A percentile compares a stretch with the other conserved stretches of the same genome.
Evolutionary conservation across 2,888 invertebrate species (phyloP).

Genomic region (Lepeophtheirus nordmannii): DNA sequence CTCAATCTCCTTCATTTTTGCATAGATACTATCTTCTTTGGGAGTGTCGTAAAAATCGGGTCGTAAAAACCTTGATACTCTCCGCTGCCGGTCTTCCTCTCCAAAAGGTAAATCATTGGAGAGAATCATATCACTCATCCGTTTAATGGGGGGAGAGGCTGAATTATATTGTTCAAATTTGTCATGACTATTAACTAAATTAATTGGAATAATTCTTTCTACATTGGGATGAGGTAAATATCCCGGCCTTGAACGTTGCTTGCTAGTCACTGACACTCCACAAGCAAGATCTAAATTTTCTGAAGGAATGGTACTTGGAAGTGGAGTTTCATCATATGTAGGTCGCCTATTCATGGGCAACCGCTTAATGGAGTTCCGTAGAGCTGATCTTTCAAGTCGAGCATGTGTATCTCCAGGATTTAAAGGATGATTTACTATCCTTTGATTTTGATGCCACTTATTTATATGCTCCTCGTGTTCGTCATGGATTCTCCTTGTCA

Average conservation of each 20-base stretch:
- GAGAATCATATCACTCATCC: neutral
- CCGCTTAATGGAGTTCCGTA: constrained; percentile 18
- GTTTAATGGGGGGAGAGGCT: neutral
- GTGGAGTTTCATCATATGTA: constrained; percentile 6
- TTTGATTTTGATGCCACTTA: constrained; percentile 9
- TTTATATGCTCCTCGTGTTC: constrained; percentile 22
- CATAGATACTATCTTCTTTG: constrained; percentile 49
- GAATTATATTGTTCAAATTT: neutral
- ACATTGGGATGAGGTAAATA: constrained; percentile 23
- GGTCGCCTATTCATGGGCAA: neutral
- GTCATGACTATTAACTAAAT: constrained; percentile 4
- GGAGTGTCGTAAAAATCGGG: constrained; percentile 61
- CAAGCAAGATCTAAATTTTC: neutral
- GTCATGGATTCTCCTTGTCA: constrained; percentile 23
- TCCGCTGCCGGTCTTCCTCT: constrained; percentile 39
- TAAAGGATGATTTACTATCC: constrained; percentile 11
- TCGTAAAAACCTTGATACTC: constrained; percentile 55
- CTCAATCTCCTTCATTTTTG: constrained; percentile 35
- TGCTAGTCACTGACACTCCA: constrained; percentile 23
- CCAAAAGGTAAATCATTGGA: constrained; percentile 14
- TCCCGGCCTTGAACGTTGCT: constrained; percentile 20
- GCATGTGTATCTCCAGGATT: constrained; percentile 24
- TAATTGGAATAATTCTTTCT: neutral
- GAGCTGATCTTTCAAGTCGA: constrained; percentile 22
- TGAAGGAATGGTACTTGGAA: constrained; percentile 7